These are phyloP conservation scores for Ataeniobius toweri DNA, from an alignment of 2,797 vertebrate genomes.

Conservation along the genomic window DNA sequence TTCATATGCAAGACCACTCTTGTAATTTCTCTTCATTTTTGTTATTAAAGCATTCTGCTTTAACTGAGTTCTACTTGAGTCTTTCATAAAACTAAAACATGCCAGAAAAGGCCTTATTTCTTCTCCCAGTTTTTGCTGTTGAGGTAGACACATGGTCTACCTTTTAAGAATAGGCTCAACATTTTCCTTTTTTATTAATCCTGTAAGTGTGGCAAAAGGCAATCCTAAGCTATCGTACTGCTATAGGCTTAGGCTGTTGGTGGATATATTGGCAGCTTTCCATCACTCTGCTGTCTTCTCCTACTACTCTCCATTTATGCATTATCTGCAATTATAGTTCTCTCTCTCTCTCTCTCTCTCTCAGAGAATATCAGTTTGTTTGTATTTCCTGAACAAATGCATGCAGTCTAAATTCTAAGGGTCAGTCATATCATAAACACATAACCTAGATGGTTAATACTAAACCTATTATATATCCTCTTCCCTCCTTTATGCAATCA, in stretches of 20 bases:
- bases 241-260: not conserved
- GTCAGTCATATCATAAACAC: conserved; percentile 3
- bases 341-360: not conserved
- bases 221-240: not conserved
- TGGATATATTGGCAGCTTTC: not conserved
- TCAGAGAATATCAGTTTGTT: conserved; percentile 31
- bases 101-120: not conserved
- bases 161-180: not conserved
- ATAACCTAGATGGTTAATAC: conserved; percentile 7
- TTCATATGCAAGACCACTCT: no score
- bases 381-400: conserved; percentile 13
- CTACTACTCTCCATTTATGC: not conserved
- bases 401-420: conserved; percentile 11
- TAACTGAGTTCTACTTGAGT: no score
- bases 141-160: not conserved
- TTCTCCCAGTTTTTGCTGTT: not conserved
- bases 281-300: not conserved
- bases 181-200: not conserved
- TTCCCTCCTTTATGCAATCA: not conserved
- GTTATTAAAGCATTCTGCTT: no score
- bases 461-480: conserved; percentile 4
- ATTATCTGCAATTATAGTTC: not conserved
- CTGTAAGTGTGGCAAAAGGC: not conserved
- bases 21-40: no score
- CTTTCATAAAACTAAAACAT: no score